A percentile compares a stretch with the other conserved stretches of the same genome.
These are phyloP conservation scores for Falcunculus frontatus DNA, from an alignment of 2,113 vertebrate genomes.

Conservation along the genomic window DNA sequence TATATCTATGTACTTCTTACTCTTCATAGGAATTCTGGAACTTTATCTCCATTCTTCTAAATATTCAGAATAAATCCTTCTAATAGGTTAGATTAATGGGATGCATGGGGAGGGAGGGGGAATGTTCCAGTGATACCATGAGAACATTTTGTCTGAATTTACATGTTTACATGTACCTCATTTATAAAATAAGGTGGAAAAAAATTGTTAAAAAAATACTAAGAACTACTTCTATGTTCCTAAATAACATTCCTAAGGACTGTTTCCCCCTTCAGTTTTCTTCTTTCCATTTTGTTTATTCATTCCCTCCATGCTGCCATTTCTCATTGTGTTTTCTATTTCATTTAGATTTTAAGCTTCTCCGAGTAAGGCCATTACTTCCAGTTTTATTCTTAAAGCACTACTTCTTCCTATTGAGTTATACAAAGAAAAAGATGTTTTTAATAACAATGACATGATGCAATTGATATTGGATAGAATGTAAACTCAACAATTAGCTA, in stretches of 20 bases:
- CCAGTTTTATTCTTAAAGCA: background rate
- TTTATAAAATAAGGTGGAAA: background rate
- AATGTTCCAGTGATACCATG: rapidly evolving
- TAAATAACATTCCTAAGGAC: background rate
- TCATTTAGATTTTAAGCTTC: background rate
- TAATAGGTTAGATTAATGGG: background rate
- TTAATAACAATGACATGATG: background rate
- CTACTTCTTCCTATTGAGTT: background rate
- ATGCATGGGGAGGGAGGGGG: rapidly evolving
- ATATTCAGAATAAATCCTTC: background rate
- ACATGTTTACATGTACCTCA: background rate
- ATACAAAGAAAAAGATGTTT: background rate
- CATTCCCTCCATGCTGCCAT: background rate
- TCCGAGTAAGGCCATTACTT: background rate
- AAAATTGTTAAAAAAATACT: background rate
- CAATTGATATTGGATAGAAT: background rate
- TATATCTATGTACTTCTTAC: background rate
- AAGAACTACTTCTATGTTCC: background rate
- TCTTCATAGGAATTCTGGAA: background rate
- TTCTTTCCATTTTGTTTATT: background rate
- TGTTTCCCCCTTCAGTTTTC: background rate
- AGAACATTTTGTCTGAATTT: background rate
- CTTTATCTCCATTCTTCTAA: background rate
- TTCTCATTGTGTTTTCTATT: background rate
- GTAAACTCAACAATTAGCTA: background rate